These are phyloP conservation scores for Accipiter badius DNA, from an alignment of 2,797 vertebrate species.

Conservation along the genomic window DNA sequence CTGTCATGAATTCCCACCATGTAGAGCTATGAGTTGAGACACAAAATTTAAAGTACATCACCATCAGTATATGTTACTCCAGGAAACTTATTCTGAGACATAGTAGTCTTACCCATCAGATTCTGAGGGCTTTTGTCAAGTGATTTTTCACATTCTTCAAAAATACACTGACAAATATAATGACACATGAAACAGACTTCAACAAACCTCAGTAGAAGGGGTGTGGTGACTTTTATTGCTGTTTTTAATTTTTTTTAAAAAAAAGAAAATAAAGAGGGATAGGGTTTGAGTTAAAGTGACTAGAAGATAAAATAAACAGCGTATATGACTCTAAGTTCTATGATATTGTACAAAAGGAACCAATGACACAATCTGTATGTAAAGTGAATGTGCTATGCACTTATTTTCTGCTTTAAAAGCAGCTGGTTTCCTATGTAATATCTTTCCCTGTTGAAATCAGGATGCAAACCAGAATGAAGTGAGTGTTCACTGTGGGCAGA, in stretches of 20 bases:
- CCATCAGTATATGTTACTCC: neutral
- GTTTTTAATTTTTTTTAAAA: neutral
- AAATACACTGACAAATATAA: neutral
- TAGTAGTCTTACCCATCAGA: neutral
- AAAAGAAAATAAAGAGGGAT: neutral
- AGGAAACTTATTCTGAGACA: neutral
- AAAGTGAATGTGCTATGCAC: neutral
- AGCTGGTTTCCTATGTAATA: neutral
- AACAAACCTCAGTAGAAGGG: neutral
- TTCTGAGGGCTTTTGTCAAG: neutral
- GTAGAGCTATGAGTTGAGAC: neutral
- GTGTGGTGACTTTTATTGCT: neutral
- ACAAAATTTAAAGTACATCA: neutral
- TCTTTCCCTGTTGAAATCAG: neutral
- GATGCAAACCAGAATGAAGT: constrained; percentile 6
- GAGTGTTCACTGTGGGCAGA: neutral
- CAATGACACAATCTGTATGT: neutral
- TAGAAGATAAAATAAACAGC: neutral
- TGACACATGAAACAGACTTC: neutral
- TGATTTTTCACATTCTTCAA: neutral
- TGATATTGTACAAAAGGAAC: neutral
- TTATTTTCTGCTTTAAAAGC: constrained; percentile 28
- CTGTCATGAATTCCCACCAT: neutral
- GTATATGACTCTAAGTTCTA: neutral
- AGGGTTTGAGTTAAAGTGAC: neutral